Evolutionary conservation across 2,797 vertebrate genomes (phyloP).

Genomic region (Sebastes flavidus): DNA sequence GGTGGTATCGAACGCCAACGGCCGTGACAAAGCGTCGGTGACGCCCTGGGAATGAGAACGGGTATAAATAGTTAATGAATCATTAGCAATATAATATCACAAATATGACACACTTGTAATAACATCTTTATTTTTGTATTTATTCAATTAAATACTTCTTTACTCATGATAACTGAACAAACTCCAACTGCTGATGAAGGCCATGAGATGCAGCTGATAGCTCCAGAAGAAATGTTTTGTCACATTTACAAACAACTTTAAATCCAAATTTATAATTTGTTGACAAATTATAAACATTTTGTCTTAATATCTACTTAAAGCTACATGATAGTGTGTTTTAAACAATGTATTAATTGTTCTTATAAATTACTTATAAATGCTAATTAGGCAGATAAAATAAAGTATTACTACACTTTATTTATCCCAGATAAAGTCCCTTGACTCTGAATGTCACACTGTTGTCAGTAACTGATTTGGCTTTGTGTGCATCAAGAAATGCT

Average conservation of each 20-base stretch:
- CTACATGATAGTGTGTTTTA: neutral
- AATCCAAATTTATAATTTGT: neutral
- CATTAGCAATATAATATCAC: neutral
- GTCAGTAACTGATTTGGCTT: neutral
- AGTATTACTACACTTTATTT: neutral
- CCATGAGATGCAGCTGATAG: neutral
- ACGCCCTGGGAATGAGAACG: no score
- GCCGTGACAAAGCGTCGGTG: no score
- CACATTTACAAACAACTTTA: neutral
- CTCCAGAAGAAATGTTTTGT: neutral
- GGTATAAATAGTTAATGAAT: neutral
- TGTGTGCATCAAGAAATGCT: neutral
- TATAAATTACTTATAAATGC: neutral
- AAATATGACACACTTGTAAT: neutral
- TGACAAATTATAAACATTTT: neutral
- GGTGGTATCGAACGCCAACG: no score
- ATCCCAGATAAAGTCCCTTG: neutral
- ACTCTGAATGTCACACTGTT: neutral
- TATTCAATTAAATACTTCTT: neutral
- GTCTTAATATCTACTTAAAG: neutral
- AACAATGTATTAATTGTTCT: neutral
- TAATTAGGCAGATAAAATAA: neutral
- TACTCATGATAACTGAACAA: neutral
- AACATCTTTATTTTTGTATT: neutral
- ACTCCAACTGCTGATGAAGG: neutral